Evolutionary conservation across 2,113 vertebrate genomes (phyloP), one percentile per base, ranked within the genome.

Genomic region (Oriolus oriolus): DNA sequence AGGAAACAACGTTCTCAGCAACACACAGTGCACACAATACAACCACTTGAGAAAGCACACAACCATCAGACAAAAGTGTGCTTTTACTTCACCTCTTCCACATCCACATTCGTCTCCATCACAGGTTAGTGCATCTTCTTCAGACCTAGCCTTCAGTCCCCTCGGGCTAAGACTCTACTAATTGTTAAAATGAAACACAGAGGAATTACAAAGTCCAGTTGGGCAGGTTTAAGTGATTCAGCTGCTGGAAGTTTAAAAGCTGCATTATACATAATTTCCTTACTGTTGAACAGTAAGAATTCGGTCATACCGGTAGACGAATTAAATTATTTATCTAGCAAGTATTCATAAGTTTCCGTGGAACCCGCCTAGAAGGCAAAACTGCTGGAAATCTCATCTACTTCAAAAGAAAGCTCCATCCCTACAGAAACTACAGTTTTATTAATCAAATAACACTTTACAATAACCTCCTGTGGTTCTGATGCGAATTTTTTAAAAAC

Each of bases 311-410:
- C 19, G 30, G 6, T 37, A 77, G 24, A 52, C 1, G 0, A 82
- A 71, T 50, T n/a, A 42, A 63, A 66, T 80, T 69, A 52, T 57
- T 84, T 81, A 31, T 49, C 20, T 64, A 69, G 37, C 21, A 92
- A n/a, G 7, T 28, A 68, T 45, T 85, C 2, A 0, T 26, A 56
- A 64, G 7, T 23, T 76, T 37, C 45, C 0, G 0, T 18, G 31
- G 16, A 83, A 68, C 33, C 47, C 2, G 0, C 4, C 35, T 37
- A 37, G 35, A 84, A 94, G 13, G 22, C 13, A 53, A 88, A 93
- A 56, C 44, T 85, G 28, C 41, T 68, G 26, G 37, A 92, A 88
- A 71, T 19, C 2, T 76, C 18, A 52, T 5, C 39, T 54, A 39
- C 53, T 76, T 86, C 53, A 35, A 71, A 92, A 92, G 56, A 71